phyloP scores from a whole-genome alignment of 2,113 vertebrate species.

The Rhinichthys klamathensis region DNA sequence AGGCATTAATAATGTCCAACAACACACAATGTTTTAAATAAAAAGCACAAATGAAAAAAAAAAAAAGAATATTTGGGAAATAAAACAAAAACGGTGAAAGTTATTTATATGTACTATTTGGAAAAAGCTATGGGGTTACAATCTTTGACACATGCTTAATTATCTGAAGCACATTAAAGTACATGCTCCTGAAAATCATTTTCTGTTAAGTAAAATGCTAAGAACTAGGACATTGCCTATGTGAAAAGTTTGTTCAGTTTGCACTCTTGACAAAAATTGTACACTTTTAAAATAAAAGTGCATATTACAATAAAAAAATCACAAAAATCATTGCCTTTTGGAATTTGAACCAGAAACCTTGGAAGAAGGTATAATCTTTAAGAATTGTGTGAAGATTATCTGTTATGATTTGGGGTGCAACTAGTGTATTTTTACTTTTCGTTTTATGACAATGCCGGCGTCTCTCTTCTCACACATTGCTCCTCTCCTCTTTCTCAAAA shows the following conservation, averaged over 20 bases:
- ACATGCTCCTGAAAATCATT: conserved; percentile 3
- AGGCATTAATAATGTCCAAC: not conserved
- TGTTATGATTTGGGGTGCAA: not conserved
- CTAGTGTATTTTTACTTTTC: not conserved
- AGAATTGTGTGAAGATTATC: not conserved
- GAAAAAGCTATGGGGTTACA: not conserved
- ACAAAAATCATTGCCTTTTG: no score
- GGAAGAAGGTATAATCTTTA: not conserved
- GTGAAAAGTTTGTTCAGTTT: not conserved
- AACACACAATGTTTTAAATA: not conserved
- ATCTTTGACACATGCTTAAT: not conserved
- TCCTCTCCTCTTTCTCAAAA: not conserved
- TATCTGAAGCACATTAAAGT: not conserved
- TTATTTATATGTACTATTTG: not conserved
- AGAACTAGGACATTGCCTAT: not conserved
- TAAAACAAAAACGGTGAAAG: not conserved
- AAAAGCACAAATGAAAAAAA: not conserved
- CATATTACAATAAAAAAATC: no score
- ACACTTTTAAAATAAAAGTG: not conserved
- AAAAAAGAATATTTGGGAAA: not conserved
- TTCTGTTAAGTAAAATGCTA: not conserved
- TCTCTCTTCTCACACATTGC: not conserved
- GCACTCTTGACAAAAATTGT: not conserved
- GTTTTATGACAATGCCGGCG: not conserved
- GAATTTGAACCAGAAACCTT: not conserved